phyloP scores from a whole-genome alignment of 2,888 invertebrate genomes.

The Tetragonisca angustula region DNA sequence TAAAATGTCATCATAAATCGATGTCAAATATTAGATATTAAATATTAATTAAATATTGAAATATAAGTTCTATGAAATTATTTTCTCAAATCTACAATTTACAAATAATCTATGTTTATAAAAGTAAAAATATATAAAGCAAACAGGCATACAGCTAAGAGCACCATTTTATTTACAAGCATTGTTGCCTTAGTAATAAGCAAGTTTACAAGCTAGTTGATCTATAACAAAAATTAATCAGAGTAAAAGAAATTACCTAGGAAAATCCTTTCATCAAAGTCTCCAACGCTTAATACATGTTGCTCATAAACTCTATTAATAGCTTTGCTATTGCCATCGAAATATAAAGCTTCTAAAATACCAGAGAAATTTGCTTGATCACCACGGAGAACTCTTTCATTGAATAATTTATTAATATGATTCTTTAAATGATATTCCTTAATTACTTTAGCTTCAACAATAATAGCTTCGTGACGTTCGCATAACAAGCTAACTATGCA shows the following conservation, averaged over 20 bases:
- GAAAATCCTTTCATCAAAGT: constrained; percentile 98
- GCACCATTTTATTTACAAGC: constrained; percentile 28
- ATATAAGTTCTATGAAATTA: constrained; percentile 1
- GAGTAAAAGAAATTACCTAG: constrained; percentile 85
- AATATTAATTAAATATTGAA: background rate
- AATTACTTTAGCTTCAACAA: constrained; percentile 95
- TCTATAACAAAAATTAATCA: background rate
- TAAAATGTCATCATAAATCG: background rate
- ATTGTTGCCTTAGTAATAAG: constrained; percentile 11
- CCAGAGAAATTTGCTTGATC: constrained; percentile 89
- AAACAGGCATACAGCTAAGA: constrained; percentile 26
- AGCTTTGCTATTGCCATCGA: constrained; percentile 94
- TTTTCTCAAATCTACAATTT: background rate
- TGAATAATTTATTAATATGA: constrained; percentile 90
- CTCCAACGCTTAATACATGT: constrained; percentile 94
- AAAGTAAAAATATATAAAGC: constrained; percentile 33
- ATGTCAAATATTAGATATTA: too few species aligned
- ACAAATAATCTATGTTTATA: background rate
- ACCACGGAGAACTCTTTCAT: constrained; percentile 90
- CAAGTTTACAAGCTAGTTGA: constrained; percentile 4
- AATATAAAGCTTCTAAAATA: constrained; percentile 91
- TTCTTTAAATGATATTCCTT: constrained; percentile 95
- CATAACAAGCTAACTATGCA: constrained; percentile 94
- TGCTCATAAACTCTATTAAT: constrained; percentile 95
- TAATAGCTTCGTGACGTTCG: constrained; percentile 91